Conservation (phyloP, 2,797 vertebrate genomes). For the Lithobates pipiens region DNA sequence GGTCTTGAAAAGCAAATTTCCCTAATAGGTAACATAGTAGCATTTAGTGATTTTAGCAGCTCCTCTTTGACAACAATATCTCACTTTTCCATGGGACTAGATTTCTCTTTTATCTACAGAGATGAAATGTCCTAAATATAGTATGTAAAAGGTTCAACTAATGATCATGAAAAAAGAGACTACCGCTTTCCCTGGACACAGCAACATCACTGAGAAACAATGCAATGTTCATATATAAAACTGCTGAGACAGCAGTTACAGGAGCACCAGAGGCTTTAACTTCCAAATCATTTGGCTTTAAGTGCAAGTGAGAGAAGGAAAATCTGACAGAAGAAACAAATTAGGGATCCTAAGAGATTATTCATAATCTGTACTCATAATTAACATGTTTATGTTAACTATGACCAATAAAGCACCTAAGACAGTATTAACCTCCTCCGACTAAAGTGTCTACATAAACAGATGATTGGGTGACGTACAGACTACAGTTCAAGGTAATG, state of each 20-base stretch:
- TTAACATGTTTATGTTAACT: constrained; percentile 22
- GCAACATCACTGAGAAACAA: neutral
- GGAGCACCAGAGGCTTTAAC: neutral
- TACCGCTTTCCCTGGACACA: neutral
- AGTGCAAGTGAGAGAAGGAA: neutral
- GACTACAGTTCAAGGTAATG: constrained; percentile 16
- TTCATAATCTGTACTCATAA: neutral
- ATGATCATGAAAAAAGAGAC: neutral
- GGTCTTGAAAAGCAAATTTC: no score
- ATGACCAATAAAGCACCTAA: constrained; percentile 25
- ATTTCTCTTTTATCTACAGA: neutral
- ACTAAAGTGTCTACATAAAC: constrained; percentile 27
- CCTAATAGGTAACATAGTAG: no score
- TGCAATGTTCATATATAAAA: neutral
- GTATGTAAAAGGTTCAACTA: neutral
- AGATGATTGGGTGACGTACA: constrained; percentile 43
- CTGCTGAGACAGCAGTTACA: neutral
- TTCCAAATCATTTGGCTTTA: neutral
- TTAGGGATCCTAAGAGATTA: neutral
- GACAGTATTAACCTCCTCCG: constrained; percentile 45
- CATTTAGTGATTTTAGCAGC: neutral
- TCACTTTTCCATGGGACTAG: no score
- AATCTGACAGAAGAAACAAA: neutral
- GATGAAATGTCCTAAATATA: neutral
- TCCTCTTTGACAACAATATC: neutral